phyloP scores from a whole-genome alignment of 2,113 vertebrate genomes.

The Isichthys henryi region DNA sequence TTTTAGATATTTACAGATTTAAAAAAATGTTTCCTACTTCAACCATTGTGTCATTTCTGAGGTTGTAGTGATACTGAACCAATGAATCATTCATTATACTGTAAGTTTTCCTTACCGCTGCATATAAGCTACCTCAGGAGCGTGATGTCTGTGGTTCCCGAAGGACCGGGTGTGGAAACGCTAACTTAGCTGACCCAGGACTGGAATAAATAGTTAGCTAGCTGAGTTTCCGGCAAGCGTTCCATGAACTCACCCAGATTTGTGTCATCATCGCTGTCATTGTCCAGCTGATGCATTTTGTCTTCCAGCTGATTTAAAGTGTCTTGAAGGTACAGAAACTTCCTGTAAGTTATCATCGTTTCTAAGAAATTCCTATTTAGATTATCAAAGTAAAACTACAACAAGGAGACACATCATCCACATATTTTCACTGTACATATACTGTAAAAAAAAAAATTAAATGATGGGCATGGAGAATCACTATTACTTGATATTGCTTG shows the following conservation, averaged over 20 bases:
- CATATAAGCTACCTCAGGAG: not conserved
- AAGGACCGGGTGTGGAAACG: not conserved
- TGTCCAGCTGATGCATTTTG: not conserved
- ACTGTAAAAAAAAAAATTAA: not conserved
- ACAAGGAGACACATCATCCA: not conserved
- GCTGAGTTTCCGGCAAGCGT: not conserved
- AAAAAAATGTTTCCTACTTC: not conserved
- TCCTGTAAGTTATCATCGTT: not conserved
- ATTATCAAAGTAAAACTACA: not conserved
- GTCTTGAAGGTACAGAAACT: not conserved
- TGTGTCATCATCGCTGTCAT: not conserved
- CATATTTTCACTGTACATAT: not conserved
- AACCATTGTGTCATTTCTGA: not conserved
- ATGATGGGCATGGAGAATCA: not conserved
- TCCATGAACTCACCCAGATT: conserved; percentile 3
- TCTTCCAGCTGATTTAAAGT: not conserved
- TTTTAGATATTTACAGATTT: not conserved
- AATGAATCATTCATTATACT: not conserved
- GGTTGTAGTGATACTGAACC: not conserved
- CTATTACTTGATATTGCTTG: not conserved
- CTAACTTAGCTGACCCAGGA: not conserved
- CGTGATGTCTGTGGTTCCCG: not conserved
- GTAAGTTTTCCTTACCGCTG: not conserved
- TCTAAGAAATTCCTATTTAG: not conserved
- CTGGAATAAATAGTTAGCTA: not conserved